Evolutionary conservation across 2,888 invertebrate species (phyloP).

Genomic region (Aspidapion aeneum): DNA sequence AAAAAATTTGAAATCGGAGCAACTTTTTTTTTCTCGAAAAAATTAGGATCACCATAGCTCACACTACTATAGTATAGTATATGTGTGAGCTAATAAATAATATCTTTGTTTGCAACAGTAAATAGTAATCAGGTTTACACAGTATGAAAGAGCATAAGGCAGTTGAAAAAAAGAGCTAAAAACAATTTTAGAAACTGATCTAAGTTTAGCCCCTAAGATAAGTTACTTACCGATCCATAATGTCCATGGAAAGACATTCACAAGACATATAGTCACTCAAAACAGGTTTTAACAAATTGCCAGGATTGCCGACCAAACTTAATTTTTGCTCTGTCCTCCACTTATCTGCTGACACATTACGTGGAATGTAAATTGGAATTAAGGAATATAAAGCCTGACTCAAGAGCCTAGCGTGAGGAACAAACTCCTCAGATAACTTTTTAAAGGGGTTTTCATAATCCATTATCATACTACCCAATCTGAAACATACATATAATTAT

Average conservation of each 20-base stretch:
- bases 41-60: no score
- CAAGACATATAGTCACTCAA: slow-evolving; percentile 96
- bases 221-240: slow-evolving; percentile 66
- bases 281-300: slow-evolving; percentile 90
- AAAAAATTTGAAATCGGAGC: no score
- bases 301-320: slow-evolving; percentile 91
- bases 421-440: slow-evolving; percentile 95
- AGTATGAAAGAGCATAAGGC: no score
- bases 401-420: slow-evolving; percentile 86
- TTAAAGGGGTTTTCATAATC: slow-evolving; percentile 96
- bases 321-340: slow-evolving; percentile 92
- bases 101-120: no score
- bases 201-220: no score
- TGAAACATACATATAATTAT: no score
- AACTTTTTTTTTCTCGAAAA: no score
- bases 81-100: no score
- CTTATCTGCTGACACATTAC: slow-evolving; percentile 90
- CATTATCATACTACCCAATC: slow-evolving; percentile 95
- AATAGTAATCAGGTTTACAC: no score
- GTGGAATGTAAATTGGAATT: slow-evolving; percentile 79
- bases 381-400: slow-evolving; percentile 85
- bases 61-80: no score
- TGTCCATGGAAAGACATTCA: slow-evolving; percentile 93
- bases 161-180: no score
- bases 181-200: no score